Percentiles rank a stretch among this genome's conserved stretches.
Conservation (phyloP, 2,888 invertebrate genomes). For the Drosophila monieri region DNA sequence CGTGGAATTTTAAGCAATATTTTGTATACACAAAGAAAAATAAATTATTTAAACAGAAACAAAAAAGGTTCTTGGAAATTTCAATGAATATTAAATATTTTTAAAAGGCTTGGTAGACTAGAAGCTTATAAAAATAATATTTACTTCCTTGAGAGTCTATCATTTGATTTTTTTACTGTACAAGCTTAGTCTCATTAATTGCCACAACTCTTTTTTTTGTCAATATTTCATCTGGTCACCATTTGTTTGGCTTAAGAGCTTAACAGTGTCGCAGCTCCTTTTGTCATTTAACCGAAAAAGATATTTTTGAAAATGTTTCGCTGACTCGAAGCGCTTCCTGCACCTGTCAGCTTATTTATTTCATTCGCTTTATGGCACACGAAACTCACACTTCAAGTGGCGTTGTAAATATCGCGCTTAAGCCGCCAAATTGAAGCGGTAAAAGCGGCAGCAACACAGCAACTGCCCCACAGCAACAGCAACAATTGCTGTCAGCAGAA, state of each 20-base stretch:
- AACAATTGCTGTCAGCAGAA: constrained; percentile 66
- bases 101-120: too few species aligned
- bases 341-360: constrained; percentile 50
- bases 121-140: too few species aligned
- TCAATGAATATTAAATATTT: not conserved
- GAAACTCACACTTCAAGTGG: constrained; percentile 58
- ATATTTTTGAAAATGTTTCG: constrained; percentile 18
- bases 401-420: constrained; percentile 73
- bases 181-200: constrained; percentile 20
- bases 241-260: constrained; percentile 48
- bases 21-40: not conserved
- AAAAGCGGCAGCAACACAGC: constrained; percentile 38
- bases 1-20: constrained; percentile 16
- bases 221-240: constrained; percentile 39
- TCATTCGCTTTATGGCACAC: constrained; percentile 44
- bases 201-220: constrained; percentile 34
- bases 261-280: constrained; percentile 32
- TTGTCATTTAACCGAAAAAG: constrained; percentile 22
- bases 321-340: constrained; percentile 21
- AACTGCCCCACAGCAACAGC: constrained; percentile 32
- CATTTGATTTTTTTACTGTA: too few species aligned
- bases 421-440: constrained; percentile 73
- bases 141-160: too few species aligned
- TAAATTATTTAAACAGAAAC: not conserved
- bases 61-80: too few species aligned